These are phyloP conservation scores for Centruroides sculpturatus DNA, from an alignment of 1,140 invertebrate genomes.

Conservation along the genomic window DNA sequence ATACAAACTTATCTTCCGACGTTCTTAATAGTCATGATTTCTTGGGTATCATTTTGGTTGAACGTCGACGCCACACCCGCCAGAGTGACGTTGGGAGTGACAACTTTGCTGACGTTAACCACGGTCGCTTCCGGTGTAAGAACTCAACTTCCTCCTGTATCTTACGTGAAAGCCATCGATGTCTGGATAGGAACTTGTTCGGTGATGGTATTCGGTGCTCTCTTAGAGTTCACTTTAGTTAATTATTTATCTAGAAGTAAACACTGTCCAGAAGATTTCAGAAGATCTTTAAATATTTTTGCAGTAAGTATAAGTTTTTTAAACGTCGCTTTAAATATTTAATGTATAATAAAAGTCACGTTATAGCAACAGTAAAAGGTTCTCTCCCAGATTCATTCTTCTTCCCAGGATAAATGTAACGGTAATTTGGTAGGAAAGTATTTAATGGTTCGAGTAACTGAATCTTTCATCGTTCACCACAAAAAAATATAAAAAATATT, in stretches of 20 bases:
- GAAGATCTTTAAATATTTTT: background rate
- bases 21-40: conserved; percentile 70
- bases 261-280: conserved; percentile 5
- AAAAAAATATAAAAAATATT: too few species aligned
- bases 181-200: conserved; percentile 28
- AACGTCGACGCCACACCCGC: conserved; percentile 71
- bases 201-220: conserved; percentile 26
- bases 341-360: too few species aligned
- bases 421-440: too few species aligned
- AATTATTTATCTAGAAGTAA: conserved; percentile 20
- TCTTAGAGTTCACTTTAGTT: conserved; percentile 29
- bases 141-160: conserved; percentile 24
- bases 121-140: conserved; percentile 24
- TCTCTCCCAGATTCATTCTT: too few species aligned
- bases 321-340: too few species aligned
- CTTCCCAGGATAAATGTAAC: too few species aligned
- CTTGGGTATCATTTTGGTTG: conserved; percentile 82
- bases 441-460: too few species aligned
- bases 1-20: conserved; percentile 83
- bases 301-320: background rate
- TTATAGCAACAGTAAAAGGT: too few species aligned
- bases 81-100: conserved; percentile 26
- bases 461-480: too few species aligned
- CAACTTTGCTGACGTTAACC: conserved; percentile 27
- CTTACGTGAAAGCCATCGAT: conserved; percentile 28